These are phyloP conservation scores for Thalassophryne amazonica DNA, from an alignment of 2,797 vertebrate species.

Conservation along the genomic window DNA sequence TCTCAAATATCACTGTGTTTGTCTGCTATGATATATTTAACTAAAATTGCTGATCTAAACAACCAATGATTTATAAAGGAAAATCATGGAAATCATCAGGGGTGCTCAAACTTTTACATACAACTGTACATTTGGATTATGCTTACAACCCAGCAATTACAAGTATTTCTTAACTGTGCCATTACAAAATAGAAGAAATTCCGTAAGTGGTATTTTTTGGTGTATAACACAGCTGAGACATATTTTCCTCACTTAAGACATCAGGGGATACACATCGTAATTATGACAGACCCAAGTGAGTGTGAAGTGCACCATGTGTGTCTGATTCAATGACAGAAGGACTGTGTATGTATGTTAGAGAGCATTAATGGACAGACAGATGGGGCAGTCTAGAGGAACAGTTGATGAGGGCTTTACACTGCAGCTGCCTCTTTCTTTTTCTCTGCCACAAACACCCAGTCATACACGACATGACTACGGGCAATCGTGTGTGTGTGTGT, in stretches of 20 bases:
- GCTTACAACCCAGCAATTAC: no score
- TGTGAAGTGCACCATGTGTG: constrained; percentile 54
- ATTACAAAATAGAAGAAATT: neutral
- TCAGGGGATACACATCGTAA: constrained; percentile 40
- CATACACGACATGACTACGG: constrained; percentile 32
- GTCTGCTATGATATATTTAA: no score
- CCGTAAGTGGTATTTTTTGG: constrained; percentile 1
- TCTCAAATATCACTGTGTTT: no score
- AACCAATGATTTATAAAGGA: no score
- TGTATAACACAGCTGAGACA: constrained; percentile 17
- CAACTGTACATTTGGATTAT: no score
- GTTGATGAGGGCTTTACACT: constrained; percentile 72
- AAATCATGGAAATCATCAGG: no score
- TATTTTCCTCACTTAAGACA: constrained; percentile 13
- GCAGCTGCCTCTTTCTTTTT: constrained; percentile 70
- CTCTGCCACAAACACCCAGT: constrained; percentile 41
- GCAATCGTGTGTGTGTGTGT: constrained; percentile 26
- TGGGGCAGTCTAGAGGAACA: constrained; percentile 68
- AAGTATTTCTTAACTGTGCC: no score
- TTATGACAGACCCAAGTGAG: constrained; percentile 37
- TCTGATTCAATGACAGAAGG: constrained; percentile 60
- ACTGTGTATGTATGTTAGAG: constrained; percentile 28
- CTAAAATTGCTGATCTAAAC: no score
- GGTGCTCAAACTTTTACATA: no score
- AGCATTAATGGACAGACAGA: constrained; percentile 68